Evolutionary conservation across 2,888 invertebrate genomes (phyloP).

Genomic region (Pollenia labialis): DNA sequence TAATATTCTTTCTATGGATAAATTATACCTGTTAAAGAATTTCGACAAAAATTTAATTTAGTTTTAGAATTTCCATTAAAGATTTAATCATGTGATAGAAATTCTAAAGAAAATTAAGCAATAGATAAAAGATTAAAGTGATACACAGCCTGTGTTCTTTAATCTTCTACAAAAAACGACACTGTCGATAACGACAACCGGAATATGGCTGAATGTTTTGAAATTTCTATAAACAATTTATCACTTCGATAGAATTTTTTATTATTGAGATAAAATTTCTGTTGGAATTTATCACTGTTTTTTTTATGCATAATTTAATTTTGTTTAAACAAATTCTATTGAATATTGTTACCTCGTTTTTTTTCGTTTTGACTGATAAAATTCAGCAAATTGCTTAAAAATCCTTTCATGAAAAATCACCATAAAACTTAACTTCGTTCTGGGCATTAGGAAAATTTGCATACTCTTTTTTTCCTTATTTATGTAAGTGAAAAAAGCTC

Average conservation of each 20-base stretch:
- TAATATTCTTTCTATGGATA: too few relatives aligned
- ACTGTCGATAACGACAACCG: too few relatives aligned
- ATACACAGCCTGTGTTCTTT: too few relatives aligned
- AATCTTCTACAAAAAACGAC: too few relatives aligned
- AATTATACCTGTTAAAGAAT: too few relatives aligned
- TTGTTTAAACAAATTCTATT: conserved; percentile 1
- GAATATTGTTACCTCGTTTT: not conserved
- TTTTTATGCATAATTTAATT: not conserved
- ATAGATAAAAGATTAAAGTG: too few relatives aligned
- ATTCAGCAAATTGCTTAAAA: conserved; percentile 20
- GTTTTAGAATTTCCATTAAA: too few relatives aligned
- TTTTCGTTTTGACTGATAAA: conserved; percentile 17
- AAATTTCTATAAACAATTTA: not conserved
- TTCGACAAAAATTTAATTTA: too few relatives aligned
- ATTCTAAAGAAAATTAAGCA: too few relatives aligned
- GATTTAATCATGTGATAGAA: too few relatives aligned
- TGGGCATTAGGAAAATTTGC: conserved; percentile 33
- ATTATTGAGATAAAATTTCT: not conserved
- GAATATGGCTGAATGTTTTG: too few relatives aligned
- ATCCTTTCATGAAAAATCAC: conserved; percentile 31
- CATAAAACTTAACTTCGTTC: conserved; percentile 51
- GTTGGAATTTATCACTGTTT: not conserved
- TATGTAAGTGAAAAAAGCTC: conserved; percentile 48
- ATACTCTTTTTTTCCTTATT: not conserved
- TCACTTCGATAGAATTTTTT: too few relatives aligned